Evolutionary conservation across 2,888 invertebrate genomes (phyloP).

Genomic region (Helleia helle): DNA sequence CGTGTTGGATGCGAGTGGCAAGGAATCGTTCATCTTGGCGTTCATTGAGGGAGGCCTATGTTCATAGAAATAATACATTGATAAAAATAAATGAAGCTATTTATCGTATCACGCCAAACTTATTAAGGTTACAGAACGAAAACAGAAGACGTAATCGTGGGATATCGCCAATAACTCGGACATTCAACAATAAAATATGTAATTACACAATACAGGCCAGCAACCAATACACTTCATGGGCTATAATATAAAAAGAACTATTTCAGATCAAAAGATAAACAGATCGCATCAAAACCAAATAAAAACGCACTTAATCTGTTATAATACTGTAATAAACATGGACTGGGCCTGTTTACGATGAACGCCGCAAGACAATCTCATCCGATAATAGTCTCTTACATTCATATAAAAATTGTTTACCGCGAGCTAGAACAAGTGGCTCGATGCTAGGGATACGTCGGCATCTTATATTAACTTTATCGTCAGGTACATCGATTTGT

Average conservation of each 20-base stretch:
- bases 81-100: too few species aligned
- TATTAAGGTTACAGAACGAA: not conserved
- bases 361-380: slow-evolving; percentile 38
- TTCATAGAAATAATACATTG: too few species aligned
- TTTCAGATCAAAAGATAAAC: slow-evolving; percentile 53
- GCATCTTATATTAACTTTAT: too few species aligned
- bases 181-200: slow-evolving; percentile 21
- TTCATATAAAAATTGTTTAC: slow-evolving; percentile 53
- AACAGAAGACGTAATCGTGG: not conserved
- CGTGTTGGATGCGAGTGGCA: too few species aligned
- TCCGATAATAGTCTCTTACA: slow-evolving; percentile 46
- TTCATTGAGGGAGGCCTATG: too few species aligned
- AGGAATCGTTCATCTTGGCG: too few species aligned
- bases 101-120: too few species aligned
- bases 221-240: slow-evolving; percentile 19
- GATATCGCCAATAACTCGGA: slow-evolving; percentile 16
- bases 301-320: slow-evolving; percentile 57
- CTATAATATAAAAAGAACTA: slow-evolving; percentile 36
- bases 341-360: slow-evolving; percentile 31
- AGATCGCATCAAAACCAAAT: slow-evolving; percentile 51
- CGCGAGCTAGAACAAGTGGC: slow-evolving; percentile 21
- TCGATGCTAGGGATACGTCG: slow-evolving; percentile 20
- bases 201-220: slow-evolving; percentile 28
- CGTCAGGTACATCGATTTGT: too few species aligned
- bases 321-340: slow-evolving; percentile 60